These are phyloP conservation scores for Acanthornis magna DNA, from an alignment of 2,797 vertebrate species.

Conservation along the genomic window DNA sequence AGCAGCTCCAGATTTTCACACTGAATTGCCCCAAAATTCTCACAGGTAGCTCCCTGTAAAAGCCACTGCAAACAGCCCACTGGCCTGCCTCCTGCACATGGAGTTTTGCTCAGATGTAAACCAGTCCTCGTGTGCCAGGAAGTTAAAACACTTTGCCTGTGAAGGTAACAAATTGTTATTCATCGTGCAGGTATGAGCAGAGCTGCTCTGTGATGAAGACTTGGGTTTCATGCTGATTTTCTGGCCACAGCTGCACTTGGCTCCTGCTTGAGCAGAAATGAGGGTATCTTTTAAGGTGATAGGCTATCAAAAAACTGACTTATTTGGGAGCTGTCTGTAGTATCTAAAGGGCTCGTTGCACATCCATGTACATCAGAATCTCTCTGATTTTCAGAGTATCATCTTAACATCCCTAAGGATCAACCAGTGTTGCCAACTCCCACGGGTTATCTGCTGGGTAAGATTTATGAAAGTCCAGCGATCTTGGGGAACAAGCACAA, in stretches of 20 bases:
- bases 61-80: background rate
- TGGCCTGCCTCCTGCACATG: background rate
- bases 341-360: background rate
- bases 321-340: background rate
- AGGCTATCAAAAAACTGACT: background rate
- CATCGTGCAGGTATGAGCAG: background rate
- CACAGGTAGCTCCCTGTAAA: background rate
- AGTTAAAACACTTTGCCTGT: background rate
- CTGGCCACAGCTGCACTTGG: background rate
- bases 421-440: background rate
- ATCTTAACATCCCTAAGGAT: background rate
- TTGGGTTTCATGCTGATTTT: background rate
- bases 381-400: background rate
- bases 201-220: background rate
- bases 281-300: background rate
- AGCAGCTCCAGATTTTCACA: background rate
- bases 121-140: background rate
- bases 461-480: rapidly evolving
- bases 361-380: background rate
- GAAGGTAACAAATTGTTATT: background rate
- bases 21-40: background rate
- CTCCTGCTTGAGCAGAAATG: background rate
- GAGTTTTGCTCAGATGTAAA: background rate
- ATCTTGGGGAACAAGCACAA: background rate
- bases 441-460: background rate